phyloP scores from a whole-genome alignment of 1,140 invertebrate species.

The Aplysia californica region DNA sequence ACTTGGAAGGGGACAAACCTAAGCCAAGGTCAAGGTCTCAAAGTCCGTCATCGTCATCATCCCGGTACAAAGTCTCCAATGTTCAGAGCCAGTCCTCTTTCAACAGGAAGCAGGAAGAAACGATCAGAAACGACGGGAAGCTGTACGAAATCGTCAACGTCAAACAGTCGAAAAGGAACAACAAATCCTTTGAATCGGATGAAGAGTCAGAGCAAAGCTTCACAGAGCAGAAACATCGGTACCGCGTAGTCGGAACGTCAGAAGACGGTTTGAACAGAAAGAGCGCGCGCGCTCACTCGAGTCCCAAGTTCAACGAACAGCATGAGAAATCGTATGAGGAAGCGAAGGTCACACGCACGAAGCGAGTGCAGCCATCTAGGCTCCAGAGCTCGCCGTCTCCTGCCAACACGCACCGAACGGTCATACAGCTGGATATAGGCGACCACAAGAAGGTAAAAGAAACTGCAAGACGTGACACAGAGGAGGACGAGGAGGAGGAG shows the following conservation, averaged over 20 bases:
- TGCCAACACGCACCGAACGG: not conserved
- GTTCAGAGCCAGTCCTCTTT: not conserved
- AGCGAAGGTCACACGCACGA: not conserved
- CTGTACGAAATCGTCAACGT: no score
- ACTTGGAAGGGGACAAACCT: not conserved
- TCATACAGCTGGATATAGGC: conserved; percentile 18
- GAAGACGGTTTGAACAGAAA: not conserved
- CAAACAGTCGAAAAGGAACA: no score
- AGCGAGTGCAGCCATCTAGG: not conserved
- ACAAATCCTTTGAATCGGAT: no score
- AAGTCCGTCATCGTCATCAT: conserved; percentile 3
- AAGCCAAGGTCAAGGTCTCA: conserved; percentile 1
- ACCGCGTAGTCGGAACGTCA: conserved; percentile 7
- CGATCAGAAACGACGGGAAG: no score
- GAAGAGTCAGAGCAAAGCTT: no score
- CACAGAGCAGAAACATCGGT: not conserved
- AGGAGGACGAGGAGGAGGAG: not conserved
- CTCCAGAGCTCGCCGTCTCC: not conserved
- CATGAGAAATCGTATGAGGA: conserved; percentile 3
- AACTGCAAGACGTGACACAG: no score
- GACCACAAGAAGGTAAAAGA: not conserved
- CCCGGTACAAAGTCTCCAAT: not conserved
- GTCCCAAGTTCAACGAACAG: not conserved
- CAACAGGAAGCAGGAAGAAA: not conserved
- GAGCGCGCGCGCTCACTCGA: not conserved